A percentile compares a stretch with the other conserved stretches of the same genome.
These are phyloP conservation scores for Tetheella fluctuosa DNA, from an alignment of 2,888 invertebrate species.

Conservation along the genomic window DNA sequence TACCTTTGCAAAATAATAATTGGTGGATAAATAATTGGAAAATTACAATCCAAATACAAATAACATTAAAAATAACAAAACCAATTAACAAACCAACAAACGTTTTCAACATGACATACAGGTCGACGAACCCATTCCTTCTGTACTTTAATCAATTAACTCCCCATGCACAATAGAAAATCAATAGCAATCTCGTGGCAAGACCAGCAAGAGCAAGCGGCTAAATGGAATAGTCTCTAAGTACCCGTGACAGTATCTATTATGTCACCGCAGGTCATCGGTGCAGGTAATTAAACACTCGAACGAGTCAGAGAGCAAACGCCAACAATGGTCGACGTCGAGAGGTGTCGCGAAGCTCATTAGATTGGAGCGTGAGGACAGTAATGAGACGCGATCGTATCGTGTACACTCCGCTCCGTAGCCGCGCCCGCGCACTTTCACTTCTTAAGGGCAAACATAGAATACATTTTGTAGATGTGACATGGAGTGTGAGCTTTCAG, in stretches of 20 bases:
- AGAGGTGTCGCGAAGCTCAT: slow-evolving; percentile 68
- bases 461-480: slow-evolving; percentile 33
- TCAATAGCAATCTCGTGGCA: neutral
- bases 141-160: slow-evolving; percentile 9
- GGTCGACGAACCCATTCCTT: neutral
- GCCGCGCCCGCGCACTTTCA: slow-evolving; percentile 65
- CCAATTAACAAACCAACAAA: neutral
- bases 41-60: neutral
- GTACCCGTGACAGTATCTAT: slow-evolving; percentile 8
- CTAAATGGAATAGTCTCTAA: neutral
- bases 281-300: slow-evolving; percentile 43
- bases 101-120: slow-evolving; percentile 6
- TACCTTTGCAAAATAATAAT: too few relatives aligned
- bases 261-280: slow-evolving; percentile 36
- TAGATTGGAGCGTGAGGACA: slow-evolving; percentile 64
- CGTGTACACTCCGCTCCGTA: slow-evolving; percentile 34
- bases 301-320: slow-evolving; percentile 42
- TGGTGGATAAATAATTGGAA: too few relatives aligned
- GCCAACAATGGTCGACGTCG: slow-evolving; percentile 41
- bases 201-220: neutral
- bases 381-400: slow-evolving; percentile 75
- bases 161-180: slow-evolving; percentile 10
- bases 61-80: neutral
- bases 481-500: slow-evolving; percentile 27
- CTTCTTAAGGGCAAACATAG: slow-evolving; percentile 60